Conservation (phyloP, 1,140 invertebrate genomes). For the Neoseiulus cucumeris region DNA sequence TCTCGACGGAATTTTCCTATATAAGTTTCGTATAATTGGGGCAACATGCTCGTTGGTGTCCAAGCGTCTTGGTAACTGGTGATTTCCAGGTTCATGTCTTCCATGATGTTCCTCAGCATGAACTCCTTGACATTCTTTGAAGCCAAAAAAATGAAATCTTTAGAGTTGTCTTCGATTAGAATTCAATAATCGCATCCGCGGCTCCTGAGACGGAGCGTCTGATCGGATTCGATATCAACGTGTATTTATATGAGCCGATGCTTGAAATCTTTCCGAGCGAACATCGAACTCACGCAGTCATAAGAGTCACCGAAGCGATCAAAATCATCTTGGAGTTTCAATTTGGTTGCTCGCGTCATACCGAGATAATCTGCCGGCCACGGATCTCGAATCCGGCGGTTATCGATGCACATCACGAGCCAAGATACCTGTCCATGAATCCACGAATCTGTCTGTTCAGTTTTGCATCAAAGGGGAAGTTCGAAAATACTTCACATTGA, state of each 20-base stretch:
- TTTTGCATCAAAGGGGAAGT: background rate
- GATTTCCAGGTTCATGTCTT: background rate
- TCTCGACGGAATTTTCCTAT: background rate
- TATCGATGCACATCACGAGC: background rate
- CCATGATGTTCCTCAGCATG: constrained; percentile 8
- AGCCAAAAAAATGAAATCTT: background rate
- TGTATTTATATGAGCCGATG: background rate
- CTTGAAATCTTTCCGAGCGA: background rate
- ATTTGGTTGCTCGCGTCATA: background rate
- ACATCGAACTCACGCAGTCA: background rate
- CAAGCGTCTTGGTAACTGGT: background rate
- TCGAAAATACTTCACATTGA: background rate
- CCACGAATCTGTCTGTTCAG: background rate
- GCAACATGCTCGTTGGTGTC: no score
- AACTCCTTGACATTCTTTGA: background rate
- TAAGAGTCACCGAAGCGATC: constrained; percentile 1
- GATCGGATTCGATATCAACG: background rate
- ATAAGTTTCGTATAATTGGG: background rate
- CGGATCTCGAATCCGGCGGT: background rate
- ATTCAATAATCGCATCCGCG: background rate
- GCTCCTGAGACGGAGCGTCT: no score
- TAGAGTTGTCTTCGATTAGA: background rate
- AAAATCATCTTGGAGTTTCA: background rate
- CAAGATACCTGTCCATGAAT: background rate
- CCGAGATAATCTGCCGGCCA: background rate